Conservation (phyloP, 1,140 invertebrate genomes). For the Drosophila jambulina region DNA sequence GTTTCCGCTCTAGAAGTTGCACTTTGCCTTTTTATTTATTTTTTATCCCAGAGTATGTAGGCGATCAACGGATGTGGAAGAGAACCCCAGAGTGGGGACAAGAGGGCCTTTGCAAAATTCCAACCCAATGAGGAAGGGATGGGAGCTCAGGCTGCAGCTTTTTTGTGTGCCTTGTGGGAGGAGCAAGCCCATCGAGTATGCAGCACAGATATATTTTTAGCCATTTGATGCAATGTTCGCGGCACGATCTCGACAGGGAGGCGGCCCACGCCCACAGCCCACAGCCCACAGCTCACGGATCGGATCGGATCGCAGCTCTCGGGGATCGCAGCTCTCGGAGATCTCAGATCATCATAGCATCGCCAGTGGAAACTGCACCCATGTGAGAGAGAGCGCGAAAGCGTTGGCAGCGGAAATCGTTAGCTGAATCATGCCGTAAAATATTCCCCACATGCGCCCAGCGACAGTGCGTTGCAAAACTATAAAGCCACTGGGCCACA, state of each 20-base stretch:
- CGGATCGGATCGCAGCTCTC: slow-evolving; percentile 7
- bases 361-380: slow-evolving; percentile 54
- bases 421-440: slow-evolving; percentile 69
- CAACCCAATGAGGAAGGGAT: slow-evolving; percentile 14
- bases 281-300: slow-evolving; percentile 25
- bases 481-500: slow-evolving; percentile 21
- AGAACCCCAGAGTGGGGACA: neutral
- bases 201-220: slow-evolving; percentile 63
- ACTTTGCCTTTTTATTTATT: slow-evolving; percentile 2
- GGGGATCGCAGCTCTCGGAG: slow-evolving; percentile 13
- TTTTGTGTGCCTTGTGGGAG: slow-evolving; percentile 38
- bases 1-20: neutral
- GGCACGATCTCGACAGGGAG: slow-evolving; percentile 60
- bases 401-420: slow-evolving; percentile 77
- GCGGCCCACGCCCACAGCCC: slow-evolving; percentile 46
- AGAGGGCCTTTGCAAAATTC: slow-evolving; percentile 3
- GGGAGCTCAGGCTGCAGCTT: slow-evolving; percentile 28
- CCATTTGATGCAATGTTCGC: slow-evolving; percentile 68
- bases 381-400: slow-evolving; percentile 20
- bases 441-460: slow-evolving; percentile 36
- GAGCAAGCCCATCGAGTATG: slow-evolving; percentile 40
- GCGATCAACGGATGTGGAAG: slow-evolving; percentile 11
- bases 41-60: slow-evolving; percentile 8
- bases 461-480: slow-evolving; percentile 44
- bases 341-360: slow-evolving; percentile 29